A percentile compares a stretch with the other conserved stretches of the same genome.
These are phyloP conservation scores for Butorides virescens DNA, from an alignment of 2,113 vertebrate species.

Conservation along the genomic window DNA sequence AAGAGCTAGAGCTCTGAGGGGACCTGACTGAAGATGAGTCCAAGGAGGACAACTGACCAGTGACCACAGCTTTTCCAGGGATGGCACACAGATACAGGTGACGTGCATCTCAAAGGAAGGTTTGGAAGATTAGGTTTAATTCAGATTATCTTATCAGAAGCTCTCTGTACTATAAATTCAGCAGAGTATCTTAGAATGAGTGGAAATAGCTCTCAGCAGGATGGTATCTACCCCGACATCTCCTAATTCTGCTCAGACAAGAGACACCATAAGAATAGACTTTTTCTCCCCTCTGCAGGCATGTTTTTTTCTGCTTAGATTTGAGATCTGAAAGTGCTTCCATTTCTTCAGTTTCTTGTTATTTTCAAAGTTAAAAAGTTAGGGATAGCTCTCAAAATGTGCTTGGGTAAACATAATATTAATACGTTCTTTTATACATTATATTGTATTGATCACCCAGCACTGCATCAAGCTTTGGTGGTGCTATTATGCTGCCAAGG, in stretches of 20 bases:
- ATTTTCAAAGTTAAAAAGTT: background rate
- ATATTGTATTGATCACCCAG: background rate
- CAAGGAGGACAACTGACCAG: background rate
- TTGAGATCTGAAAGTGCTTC: background rate
- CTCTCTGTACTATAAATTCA: slow-evolving; percentile 10
- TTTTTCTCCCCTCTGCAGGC: background rate
- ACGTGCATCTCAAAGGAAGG: background rate
- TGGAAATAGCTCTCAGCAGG: slow-evolving; percentile 41
- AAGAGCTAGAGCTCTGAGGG: background rate
- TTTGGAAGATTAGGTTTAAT: slow-evolving; percentile 16
- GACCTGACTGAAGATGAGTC: background rate
- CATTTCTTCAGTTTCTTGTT: background rate
- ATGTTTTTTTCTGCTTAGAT: background rate
- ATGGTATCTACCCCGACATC: slow-evolving; percentile 1
- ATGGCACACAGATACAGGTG: background rate
- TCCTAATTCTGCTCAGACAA: slow-evolving; percentile 38
- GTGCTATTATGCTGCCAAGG: background rate
- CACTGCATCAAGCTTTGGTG: background rate
- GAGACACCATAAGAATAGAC: background rate
- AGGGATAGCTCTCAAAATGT: background rate
- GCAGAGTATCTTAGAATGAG: background rate
- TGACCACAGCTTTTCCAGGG: background rate
- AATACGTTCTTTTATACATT: background rate
- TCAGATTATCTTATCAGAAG: slow-evolving; percentile 3
- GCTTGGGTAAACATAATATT: background rate